These are phyloP conservation scores for Embidobia sp. DNA, from an alignment of 2,888 invertebrate genomes.

Conservation along the genomic window DNA sequence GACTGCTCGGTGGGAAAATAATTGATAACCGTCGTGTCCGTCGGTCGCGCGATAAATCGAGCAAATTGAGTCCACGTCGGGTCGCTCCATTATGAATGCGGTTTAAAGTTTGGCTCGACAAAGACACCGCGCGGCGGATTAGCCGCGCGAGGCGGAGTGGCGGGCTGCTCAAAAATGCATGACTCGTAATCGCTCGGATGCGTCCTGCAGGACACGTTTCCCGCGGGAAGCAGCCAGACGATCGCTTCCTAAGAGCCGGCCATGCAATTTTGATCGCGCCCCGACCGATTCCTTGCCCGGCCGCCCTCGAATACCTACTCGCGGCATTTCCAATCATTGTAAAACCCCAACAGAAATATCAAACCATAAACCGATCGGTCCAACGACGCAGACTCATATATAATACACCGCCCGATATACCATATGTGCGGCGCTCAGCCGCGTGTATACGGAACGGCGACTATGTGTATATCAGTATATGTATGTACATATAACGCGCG, in stretches of 20 bases:
- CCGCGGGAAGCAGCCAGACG: conserved; percentile 75
- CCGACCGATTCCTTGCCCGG: conserved; percentile 70
- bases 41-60: conserved; percentile 35
- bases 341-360: conserved; percentile 79
- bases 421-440: conserved; percentile 63
- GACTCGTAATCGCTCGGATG: conserved; percentile 77
- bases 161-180: conserved; percentile 72
- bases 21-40: conserved; percentile 56
- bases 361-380: conserved; percentile 80
- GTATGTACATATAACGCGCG: conserved; percentile 71
- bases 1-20: conserved; percentile 41
- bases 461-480: conserved; percentile 49
- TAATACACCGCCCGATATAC: conserved; percentile 70
- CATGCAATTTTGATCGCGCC: conserved; percentile 80
- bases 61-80: conserved; percentile 40
- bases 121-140: conserved; percentile 52
- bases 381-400: conserved; percentile 78
- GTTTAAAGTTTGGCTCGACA: conserved; percentile 53
- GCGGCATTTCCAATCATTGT: conserved; percentile 81
- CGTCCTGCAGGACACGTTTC: conserved; percentile 75
- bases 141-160: conserved; percentile 46
- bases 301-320: conserved; percentile 70
- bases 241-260: conserved; percentile 81
- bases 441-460: conserved; percentile 6
- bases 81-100: conserved; percentile 52